phyloP scores from a whole-genome alignment of 2,113 vertebrate genomes.

The Protomyctophum bolini region DNA sequence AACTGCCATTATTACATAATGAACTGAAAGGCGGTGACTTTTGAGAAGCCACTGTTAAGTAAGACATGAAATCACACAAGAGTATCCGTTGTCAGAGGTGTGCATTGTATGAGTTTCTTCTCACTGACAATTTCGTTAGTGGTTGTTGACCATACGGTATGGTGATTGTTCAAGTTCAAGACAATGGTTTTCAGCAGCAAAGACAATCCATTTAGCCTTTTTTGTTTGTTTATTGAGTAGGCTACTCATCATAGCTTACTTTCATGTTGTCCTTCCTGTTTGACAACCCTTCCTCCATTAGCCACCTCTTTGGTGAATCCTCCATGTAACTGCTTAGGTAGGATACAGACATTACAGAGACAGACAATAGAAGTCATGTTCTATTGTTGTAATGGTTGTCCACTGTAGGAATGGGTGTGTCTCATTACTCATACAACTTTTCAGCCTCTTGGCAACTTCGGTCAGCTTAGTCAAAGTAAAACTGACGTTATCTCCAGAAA shows the following conservation, averaged over 20 bases:
- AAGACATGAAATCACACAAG: too few species aligned
- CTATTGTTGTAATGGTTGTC: constrained; percentile 7
- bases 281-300: constrained; percentile 26
- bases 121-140: too few species aligned
- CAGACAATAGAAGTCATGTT: neutral
- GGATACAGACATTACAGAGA: neutral
- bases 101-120: too few species aligned
- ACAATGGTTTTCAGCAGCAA: too few species aligned
- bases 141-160: too few species aligned
- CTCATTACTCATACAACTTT: neutral
- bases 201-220: too few species aligned
- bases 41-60: too few species aligned
- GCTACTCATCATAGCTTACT: neutral
- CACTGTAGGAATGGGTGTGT: neutral
- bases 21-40: too few species aligned
- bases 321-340: neutral
- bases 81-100: too few species aligned
- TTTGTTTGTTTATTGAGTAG: too few species aligned
- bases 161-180: too few species aligned
- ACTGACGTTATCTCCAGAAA: neutral
- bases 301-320: neutral
- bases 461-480: neutral
- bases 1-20: too few species aligned
- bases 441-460: neutral
- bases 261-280: constrained; percentile 61